Base-by-base conservation (phyloP, 2,797 vertebrate species). In the Crax fasciolata region DNA sequence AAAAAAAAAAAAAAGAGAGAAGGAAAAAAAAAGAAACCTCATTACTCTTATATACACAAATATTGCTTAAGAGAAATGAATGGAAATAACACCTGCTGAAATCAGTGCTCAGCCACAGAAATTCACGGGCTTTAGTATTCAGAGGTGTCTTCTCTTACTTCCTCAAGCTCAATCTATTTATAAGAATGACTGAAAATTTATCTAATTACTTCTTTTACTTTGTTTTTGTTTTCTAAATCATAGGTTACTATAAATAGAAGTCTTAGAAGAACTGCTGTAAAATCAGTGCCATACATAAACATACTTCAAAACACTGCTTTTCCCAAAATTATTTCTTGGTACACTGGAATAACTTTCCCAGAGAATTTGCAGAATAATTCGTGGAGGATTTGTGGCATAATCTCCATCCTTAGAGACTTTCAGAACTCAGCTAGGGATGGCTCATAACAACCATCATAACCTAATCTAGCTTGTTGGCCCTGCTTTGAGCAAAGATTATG, bases 311-410 rank as follows among this genome's bases (percentile, higher is more conserved):
- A 73, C 39, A 67, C 1, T 3, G 5, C 0, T 65, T 89, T 87
- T 67, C 38, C 48, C 32, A 59, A 59, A 19, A 79, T 32, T 85
- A 71, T 57, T 66, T 7, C 41, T 77, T 74, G 11, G 44, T 16
- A 71, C 78, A 73, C 6, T 27, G 44, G 16, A 89, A n/a, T 4
- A 90, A 79, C 6, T 87, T 96, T 82, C 38, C 21, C 41, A 85
- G 59, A 73, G n/a, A 58, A 63, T 77, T 71, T 90, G 17, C 57
- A 14, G 49, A 76, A 79, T 89, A 93, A 93, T 90, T 41, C 28
- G 61, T 30, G 39, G 59, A 76, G 28, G 61, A 70, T 76, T 62
- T 89, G 13, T 59, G 24, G 49, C 62, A 76, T 89, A 92, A 92
- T 82, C 54, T 15, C 10, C 39, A 39, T 59, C 44, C 48, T 63